Evolutionary conservation across 1,140 invertebrate species (phyloP), one percentile per base, ranked within the genome.

Genomic region (Drosophila repleta): DNA sequence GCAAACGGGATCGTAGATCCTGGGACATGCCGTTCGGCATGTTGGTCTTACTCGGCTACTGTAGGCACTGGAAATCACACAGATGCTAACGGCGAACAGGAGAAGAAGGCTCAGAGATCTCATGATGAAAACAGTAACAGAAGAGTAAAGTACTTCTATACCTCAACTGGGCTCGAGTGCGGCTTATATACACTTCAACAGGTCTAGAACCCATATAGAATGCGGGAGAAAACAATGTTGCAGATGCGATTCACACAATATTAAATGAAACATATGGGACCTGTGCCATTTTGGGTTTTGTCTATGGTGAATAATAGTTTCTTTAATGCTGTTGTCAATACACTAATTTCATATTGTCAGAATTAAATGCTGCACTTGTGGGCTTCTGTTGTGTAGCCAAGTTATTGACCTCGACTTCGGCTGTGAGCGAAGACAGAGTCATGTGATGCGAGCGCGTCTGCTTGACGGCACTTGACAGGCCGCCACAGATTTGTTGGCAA

Each of bases 391-490:
- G 60, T 63, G 55, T 43, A 37, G 18, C 11, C 35, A 63, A 26
- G 66, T 80, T 80, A 45, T 39, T 69, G 74, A 63, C 78, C 78
- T 81, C 78, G 78, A 63, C 51, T 56, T 61, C 41, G 46, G 48
- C 15, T 11, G 51, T 35, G 41, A 26, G 46, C 11, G 26, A 35
- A 46, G 49, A 24, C 58, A 55, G 26, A 56, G 57, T 73, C 73
- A 81, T 81, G 78, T 76, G 78, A 76, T 77, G 57, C 55, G 74
- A 76, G 39, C 61, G 18, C 43, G 58, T 39, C 61, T 60, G 62
- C 48, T 49, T 79, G 65, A 61, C 79, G 76, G 74, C 76, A 76
- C 77, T 62, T 80, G 77, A 79, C 72, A 72, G 46, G 60, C 39
- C 58, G 60, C 32, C 49, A 63, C 76, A 29, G 64, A 74, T 79